These are phyloP conservation scores for Rhagonycha lutea DNA, from an alignment of 2,888 invertebrate genomes.

Conservation along the genomic window DNA sequence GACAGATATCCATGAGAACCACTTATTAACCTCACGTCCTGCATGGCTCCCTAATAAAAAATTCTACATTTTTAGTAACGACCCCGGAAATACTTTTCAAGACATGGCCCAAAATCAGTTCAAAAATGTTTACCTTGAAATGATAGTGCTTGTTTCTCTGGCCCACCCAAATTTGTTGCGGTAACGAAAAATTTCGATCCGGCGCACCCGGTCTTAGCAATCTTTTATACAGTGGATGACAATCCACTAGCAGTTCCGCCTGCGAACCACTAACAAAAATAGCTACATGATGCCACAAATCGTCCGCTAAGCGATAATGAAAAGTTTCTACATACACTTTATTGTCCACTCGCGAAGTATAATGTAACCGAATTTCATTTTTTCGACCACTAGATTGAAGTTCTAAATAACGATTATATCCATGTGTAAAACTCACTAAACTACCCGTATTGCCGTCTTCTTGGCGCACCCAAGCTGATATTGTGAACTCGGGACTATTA, in stretches of 20 bases:
- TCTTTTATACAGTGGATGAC: constrained; percentile 82
- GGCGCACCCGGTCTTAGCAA: constrained; percentile 72
- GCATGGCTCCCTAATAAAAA: constrained; percentile 75
- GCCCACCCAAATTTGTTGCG: constrained; percentile 82
- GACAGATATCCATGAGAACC: constrained; percentile 84
- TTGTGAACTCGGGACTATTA: constrained; percentile 77
- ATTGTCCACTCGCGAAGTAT: constrained; percentile 69
- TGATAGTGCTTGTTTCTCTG: constrained; percentile 86
- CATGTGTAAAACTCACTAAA: constrained; percentile 81
- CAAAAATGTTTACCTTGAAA: constrained; percentile 72
- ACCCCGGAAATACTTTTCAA: neutral
- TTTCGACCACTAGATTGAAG: constrained; percentile 88
- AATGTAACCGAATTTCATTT: constrained; percentile 84
- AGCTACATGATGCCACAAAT: constrained; percentile 86
- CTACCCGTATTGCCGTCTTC: constrained; percentile 82
- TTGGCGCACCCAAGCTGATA: constrained; percentile 77
- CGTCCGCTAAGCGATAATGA: constrained; percentile 85
- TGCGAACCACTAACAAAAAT: constrained; percentile 82
- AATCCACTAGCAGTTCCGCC: constrained; percentile 84
- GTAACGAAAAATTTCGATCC: constrained; percentile 75
- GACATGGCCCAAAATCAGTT: neutral
- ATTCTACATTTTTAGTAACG: neutral
- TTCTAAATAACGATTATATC: constrained; percentile 85
- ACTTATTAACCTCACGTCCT: constrained; percentile 84
- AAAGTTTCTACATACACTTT: constrained; percentile 81